Percentiles rank a stretch among this genome's conserved stretches.
phyloP scores from a whole-genome alignment of 2,797 vertebrate genomes.

The Cyprinella venusta region DNA sequence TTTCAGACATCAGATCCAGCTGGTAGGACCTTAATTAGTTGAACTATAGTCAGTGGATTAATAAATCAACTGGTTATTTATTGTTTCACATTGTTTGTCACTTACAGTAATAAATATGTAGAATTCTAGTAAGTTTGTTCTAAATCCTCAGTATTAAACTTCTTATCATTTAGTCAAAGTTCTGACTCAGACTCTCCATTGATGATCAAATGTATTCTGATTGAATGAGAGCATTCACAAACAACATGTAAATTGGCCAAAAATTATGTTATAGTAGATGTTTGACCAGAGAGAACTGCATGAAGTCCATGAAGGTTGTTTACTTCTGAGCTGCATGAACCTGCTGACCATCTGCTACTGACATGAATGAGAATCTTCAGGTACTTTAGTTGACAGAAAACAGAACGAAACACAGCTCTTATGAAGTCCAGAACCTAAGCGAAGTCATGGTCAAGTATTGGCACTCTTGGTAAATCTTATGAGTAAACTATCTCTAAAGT shows the following conservation, averaged over 20 bases:
- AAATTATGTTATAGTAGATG: background rate
- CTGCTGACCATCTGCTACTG: conserved; percentile 8
- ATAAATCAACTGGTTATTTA: background rate
- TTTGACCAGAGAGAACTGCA: conserved; percentile 12
- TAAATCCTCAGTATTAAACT: background rate
- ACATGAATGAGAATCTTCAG: conserved; percentile 6
- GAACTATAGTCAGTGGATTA: background rate
- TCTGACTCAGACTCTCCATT: background rate
- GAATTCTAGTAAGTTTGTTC: background rate
- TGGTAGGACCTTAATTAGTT: background rate
- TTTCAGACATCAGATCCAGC: conserved; percentile 8
- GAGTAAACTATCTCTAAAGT: too few relatives aligned
- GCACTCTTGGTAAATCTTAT: too few relatives aligned
- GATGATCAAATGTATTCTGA: background rate
- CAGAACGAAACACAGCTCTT: background rate
- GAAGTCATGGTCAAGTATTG: background rate
- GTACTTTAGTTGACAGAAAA: conserved; percentile 2
- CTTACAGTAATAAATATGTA: background rate
- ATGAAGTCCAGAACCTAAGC: background rate
- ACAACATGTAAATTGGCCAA: background rate
- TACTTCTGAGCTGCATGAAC: background rate
- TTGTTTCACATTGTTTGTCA: background rate
- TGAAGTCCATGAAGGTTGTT: conserved; percentile 11
- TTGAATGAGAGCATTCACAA: background rate
- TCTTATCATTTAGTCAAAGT: background rate